phyloP scores from a whole-genome alignment of 1,140 invertebrate genomes.

The Aphelenchoides avenae region DNA sequence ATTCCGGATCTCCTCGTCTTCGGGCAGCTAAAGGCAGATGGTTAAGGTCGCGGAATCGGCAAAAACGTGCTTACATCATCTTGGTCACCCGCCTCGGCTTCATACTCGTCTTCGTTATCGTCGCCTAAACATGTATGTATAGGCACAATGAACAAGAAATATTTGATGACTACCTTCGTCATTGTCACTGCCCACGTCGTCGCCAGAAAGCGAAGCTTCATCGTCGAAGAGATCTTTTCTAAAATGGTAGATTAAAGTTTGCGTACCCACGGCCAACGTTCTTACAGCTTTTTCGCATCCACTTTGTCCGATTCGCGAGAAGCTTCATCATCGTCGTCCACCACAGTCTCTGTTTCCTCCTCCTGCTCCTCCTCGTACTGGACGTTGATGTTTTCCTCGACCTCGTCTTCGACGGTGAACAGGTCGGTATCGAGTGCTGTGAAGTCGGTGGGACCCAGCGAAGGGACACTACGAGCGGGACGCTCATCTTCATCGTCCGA shows the following conservation, averaged over 20 bases:
- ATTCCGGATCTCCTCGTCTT: conserved; percentile 41
- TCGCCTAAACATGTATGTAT: too few species aligned
- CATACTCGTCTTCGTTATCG: conserved; percentile 31
- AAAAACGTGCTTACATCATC: conserved; percentile 27
- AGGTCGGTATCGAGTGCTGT: conserved; percentile 11
- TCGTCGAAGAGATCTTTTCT: conserved; percentile 36
- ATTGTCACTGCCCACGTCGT: conserved; percentile 34
- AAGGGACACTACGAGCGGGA: background rate
- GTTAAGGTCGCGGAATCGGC: background rate
- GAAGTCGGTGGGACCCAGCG: background rate
- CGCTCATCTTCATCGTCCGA: conserved; percentile 17
- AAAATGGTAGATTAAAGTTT: conserved; percentile 7
- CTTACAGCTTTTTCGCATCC: background rate
- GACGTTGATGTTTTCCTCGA: conserved; percentile 5
- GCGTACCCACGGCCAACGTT: background rate
- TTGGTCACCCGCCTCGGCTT: conserved; percentile 38
- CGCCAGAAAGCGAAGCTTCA: conserved; percentile 42
- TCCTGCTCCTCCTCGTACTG: background rate
- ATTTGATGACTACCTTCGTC: conserved; percentile 1
- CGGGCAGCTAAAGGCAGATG: conserved; percentile 28
- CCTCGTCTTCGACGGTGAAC: conserved; percentile 18
- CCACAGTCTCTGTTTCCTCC: conserved; percentile 10
- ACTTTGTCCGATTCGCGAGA: background rate
- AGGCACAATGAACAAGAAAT: too few species aligned
- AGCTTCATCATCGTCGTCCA: conserved; percentile 11